A percentile compares a stretch with the other conserved stretches of the same genome.
These are phyloP conservation scores for Halichoerus grypus DNA, from an alignment of 2,113 vertebrate species.

Conservation along the genomic window DNA sequence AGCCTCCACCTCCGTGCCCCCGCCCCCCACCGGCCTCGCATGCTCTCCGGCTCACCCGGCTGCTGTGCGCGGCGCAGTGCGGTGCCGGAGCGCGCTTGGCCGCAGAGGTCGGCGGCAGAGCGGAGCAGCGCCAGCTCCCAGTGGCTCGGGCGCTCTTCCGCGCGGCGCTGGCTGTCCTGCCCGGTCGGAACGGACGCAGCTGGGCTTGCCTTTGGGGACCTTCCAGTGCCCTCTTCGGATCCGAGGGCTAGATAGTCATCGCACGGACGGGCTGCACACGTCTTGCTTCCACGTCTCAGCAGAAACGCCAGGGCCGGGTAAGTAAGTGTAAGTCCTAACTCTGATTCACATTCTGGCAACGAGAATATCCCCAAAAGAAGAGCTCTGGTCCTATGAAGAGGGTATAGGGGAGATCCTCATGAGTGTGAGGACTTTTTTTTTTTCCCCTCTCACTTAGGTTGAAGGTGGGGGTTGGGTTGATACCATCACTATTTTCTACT, in stretches of 20 bases:
- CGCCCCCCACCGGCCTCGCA: background rate
- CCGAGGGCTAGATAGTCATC: background rate
- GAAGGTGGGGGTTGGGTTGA: background rate
- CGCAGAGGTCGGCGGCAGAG: background rate
- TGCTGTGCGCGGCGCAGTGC: rapidly evolving
- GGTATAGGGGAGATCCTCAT: background rate
- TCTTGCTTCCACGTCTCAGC: background rate
- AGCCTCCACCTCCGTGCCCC: background rate
- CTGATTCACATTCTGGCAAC: background rate
- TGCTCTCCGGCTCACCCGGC: background rate
- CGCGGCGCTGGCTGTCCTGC: background rate
- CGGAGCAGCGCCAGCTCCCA: rapidly evolving
- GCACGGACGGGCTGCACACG: background rate
- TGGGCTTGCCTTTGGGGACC: background rate
- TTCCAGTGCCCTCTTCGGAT: background rate
- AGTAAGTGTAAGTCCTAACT: conserved; percentile 40
- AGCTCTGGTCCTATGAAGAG: background rate
- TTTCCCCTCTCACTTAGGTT: background rate
- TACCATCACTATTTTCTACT: background rate
- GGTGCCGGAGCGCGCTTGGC: rapidly evolving
- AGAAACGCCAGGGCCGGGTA: background rate
- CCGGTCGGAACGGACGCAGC: background rate
- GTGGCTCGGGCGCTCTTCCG: rapidly evolving
- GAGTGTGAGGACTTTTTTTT: no score
- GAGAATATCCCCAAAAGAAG: background rate